Conservation (phyloP, 1,140 invertebrate genomes). For the Drosophila rhopaloa region DNA sequence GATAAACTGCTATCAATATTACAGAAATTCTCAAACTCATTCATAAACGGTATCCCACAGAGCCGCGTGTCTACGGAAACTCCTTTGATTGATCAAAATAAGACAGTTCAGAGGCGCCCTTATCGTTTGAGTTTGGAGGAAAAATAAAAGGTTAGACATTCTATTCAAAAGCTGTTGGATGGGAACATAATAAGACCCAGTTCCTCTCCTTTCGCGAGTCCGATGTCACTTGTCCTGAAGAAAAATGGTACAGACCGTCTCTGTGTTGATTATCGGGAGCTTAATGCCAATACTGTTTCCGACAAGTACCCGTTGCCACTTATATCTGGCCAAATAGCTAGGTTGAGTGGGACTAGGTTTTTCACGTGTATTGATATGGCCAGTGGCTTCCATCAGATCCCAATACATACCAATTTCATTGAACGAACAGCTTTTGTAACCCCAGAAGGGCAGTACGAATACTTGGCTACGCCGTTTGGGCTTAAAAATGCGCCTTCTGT, state of each 20-base stretch:
- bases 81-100: constrained; percentile 1
- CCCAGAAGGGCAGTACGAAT: background rate
- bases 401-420: no score
- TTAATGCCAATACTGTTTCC: no score
- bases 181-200: background rate
- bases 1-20: background rate
- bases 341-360: no score
- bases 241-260: no score
- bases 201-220: no score
- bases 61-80: background rate
- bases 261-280: no score
- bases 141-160: background rate
- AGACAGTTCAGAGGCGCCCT: background rate
- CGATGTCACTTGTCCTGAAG: no score
- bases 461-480: background rate
- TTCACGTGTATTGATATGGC: no score
- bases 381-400: no score
- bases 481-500: no score
- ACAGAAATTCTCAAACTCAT: background rate
- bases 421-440: background rate
- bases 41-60: background rate
- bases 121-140: background rate
- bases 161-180: background rate
- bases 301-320: no score
- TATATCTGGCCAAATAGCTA: no score